phyloP scores from a whole-genome alignment of 2,888 invertebrate species.

The Oscheius sp. region DNA sequence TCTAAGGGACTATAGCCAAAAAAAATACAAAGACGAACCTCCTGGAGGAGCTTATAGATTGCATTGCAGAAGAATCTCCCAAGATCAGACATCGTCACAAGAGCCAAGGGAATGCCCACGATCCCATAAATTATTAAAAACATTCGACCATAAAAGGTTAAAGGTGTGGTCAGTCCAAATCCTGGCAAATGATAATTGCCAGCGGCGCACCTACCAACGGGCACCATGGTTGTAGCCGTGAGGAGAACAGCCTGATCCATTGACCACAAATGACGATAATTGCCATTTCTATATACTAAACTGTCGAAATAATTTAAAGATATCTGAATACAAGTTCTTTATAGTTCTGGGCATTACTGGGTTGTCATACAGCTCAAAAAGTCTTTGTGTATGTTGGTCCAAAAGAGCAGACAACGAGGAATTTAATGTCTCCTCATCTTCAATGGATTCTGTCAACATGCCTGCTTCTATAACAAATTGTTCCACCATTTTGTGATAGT shows the following conservation, averaged over 20 bases:
- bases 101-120: constrained; percentile 67
- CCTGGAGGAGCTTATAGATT: constrained; percentile 32
- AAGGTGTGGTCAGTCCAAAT: constrained; percentile 67
- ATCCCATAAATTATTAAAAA: constrained; percentile 66
- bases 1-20: neutral
- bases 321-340: constrained; percentile 38
- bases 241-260: constrained; percentile 63
- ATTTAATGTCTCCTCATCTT: constrained; percentile 2
- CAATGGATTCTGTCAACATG: constrained; percentile 15
- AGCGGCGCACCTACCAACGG: constrained; percentile 52
- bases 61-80: constrained; percentile 65
- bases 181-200: constrained; percentile 42
- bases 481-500: constrained; percentile 28
- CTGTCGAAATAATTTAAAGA: constrained; percentile 65
- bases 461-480: constrained; percentile 26
- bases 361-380: constrained; percentile 10
- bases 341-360: constrained; percentile 5
- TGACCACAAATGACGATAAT: constrained; percentile 59
- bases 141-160: constrained; percentile 61
- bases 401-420: neutral
- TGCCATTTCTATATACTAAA: constrained; percentile 49
- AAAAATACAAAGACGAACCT: neutral
- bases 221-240: constrained; percentile 67
- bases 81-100: constrained; percentile 68
- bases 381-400: constrained; percentile 26